phyloP scores from a whole-genome alignment of 2,797 vertebrate species.

The Heterohyrax brucei region DNA sequence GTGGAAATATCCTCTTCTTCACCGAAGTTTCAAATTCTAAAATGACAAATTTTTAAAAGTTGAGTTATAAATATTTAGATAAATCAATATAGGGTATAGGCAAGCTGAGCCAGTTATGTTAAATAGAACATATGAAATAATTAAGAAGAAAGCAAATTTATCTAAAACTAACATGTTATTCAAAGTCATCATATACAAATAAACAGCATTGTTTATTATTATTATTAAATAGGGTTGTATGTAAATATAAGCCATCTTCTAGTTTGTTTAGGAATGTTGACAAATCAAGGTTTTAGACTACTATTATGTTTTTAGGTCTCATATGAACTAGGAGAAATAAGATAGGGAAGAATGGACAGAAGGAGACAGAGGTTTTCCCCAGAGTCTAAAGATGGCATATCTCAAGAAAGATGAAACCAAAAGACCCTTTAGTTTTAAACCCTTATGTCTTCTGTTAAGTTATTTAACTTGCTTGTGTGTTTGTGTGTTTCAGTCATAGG shows the following conservation, averaged over 20 bases:
- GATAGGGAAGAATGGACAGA: neutral
- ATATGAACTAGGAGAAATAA: neutral
- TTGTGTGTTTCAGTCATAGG: neutral
- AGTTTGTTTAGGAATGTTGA: slow-evolving; percentile 12
- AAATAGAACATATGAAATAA: neutral
- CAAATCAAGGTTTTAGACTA: slow-evolving; percentile 22
- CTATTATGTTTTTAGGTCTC: slow-evolving; percentile 13
- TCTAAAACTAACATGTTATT: neutral
- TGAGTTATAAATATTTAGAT: slow-evolving; percentile 27
- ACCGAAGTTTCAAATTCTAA: neutral
- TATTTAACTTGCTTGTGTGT: neutral
- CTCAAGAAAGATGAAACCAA: neutral
- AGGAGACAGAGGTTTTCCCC: neutral
- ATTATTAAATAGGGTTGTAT: neutral
- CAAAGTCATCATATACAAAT: neutral
- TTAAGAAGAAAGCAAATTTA: neutral
- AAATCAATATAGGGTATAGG: neutral
- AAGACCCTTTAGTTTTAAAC: neutral
- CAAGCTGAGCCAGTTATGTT: neutral
- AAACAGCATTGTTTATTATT: neutral
- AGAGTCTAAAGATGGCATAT: neutral
- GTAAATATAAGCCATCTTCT: neutral
- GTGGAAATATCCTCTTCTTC: neutral
- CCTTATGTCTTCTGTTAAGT: neutral
- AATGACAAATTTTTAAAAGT: neutral